Evolutionary conservation across 2,888 invertebrate genomes (phyloP).

Genomic region (Tiliacea citrago): DNA sequence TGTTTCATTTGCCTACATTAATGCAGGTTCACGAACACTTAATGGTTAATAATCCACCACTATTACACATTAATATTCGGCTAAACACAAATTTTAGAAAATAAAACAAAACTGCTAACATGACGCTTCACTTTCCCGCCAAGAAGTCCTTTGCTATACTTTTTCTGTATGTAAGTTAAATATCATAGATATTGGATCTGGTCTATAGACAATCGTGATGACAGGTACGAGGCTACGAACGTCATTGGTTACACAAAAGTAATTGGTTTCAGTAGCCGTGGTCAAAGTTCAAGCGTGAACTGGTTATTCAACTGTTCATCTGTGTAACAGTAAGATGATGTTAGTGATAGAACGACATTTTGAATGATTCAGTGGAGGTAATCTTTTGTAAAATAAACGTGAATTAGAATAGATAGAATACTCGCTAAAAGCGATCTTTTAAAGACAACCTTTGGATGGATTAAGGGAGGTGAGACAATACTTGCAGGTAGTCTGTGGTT

Average conservation of each 20-base stretch:
- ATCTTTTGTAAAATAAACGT: neutral
- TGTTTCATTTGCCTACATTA: too few relatives aligned
- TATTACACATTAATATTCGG: too few relatives aligned
- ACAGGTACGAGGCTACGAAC: conserved; percentile 24
- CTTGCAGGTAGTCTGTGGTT: neutral
- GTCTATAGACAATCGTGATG: conserved; percentile 24
- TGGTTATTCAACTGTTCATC: conserved; percentile 49
- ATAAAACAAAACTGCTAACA: too few relatives aligned
- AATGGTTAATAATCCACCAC: too few relatives aligned
- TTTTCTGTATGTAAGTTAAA: neutral
- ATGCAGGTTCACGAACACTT: too few relatives aligned
- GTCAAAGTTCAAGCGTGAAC: conserved; percentile 58
- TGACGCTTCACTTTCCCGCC: too few relatives aligned
- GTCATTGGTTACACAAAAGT: conserved; percentile 46
- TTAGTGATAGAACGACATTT: neutral
- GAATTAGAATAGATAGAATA: neutral
- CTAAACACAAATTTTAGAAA: too few relatives aligned
- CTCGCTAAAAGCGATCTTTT: neutral
- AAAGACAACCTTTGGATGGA: neutral
- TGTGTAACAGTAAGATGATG: conserved; percentile 15
- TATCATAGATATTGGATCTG: conserved; percentile 15
- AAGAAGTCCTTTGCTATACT: too few relatives aligned
- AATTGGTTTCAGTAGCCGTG: conserved; percentile 43
- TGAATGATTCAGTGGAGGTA: neutral
- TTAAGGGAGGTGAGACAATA: neutral